phyloP scores from a whole-genome alignment of 2,797 vertebrate genomes.

The Coranthus polyacanthus region DNA sequence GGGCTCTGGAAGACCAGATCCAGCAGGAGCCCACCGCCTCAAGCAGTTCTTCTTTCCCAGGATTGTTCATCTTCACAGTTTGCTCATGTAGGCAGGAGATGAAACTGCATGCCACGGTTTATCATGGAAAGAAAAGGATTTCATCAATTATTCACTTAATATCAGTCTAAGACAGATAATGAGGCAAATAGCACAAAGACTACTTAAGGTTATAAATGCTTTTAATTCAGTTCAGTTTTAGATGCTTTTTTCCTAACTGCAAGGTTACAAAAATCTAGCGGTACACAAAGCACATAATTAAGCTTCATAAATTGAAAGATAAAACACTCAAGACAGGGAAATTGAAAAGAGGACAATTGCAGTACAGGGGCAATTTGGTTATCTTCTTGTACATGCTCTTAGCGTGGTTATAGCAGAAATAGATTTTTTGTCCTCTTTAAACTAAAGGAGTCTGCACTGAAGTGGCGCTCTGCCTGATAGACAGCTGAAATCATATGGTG shows the following conservation, averaged over 20 bases:
- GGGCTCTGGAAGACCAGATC: constrained; percentile 56
- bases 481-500: constrained; percentile 63
- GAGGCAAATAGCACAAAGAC: constrained; percentile 32
- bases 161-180: constrained; percentile 48
- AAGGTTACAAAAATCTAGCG: constrained; percentile 22
- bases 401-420: constrained; percentile 19
- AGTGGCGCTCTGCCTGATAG: constrained; percentile 53
- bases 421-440: constrained; percentile 14
- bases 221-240: constrained; percentile 51
- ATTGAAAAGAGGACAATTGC: constrained; percentile 44
- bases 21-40: constrained; percentile 48
- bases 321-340: constrained; percentile 17
- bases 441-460: constrained; percentile 44
- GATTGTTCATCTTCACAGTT: constrained; percentile 43
- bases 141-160: constrained; percentile 61
- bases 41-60: constrained; percentile 29
- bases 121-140: constrained; percentile 40
- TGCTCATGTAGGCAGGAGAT: constrained; percentile 50
- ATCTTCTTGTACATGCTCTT: constrained; percentile 49
- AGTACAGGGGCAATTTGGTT: constrained; percentile 48
- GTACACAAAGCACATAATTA: constrained; percentile 45
- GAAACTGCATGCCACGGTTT: constrained; percentile 57
- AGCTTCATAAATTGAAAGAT: constrained; percentile 49
- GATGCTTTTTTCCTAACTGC: constrained; percentile 31
- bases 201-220: constrained; percentile 47